Evolutionary conservation across 1,140 invertebrate species (phyloP).

Genomic region (Nixonia krombeini): DNA sequence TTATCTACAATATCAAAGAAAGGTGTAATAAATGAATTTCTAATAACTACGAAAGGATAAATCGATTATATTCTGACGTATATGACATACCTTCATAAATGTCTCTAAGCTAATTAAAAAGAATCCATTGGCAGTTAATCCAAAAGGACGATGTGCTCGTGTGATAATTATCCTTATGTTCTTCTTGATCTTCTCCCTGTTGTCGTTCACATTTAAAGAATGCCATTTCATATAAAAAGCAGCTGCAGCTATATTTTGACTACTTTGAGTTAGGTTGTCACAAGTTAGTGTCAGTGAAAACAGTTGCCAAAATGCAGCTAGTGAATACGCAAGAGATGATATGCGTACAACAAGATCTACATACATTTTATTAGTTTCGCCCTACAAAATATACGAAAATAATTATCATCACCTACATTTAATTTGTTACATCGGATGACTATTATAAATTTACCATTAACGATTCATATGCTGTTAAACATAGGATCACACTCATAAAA

Average conservation of each 20-base stretch:
- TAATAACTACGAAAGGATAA: background rate
- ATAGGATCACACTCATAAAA: slow-evolving; percentile 13
- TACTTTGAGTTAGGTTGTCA: slow-evolving; percentile 1
- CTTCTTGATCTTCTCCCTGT: background rate
- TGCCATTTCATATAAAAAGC: slow-evolving; percentile 16
- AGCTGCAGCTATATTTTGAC: background rate
- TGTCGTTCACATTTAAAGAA: background rate
- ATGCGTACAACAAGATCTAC: slow-evolving; percentile 4
- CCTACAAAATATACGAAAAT: too few relatives aligned
- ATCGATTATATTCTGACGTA: background rate
- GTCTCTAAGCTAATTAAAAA: slow-evolving; percentile 9
- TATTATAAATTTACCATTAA: slow-evolving; percentile 3
- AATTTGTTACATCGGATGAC: too few relatives aligned
- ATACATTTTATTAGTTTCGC: background rate
- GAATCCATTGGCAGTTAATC: slow-evolving; percentile 13
- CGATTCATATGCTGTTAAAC: slow-evolving; percentile 7
- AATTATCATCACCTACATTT: too few relatives aligned
- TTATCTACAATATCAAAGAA: too few relatives aligned
- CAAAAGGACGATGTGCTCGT: slow-evolving; percentile 6
- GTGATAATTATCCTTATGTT: slow-evolving; percentile 4
- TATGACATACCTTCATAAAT: slow-evolving; percentile 12
- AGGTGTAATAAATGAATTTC: too few relatives aligned
- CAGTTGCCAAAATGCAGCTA: slow-evolving; percentile 7
- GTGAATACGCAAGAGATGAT: background rate
- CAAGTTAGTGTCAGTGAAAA: slow-evolving; percentile 13